Evolutionary conservation across 2,888 invertebrate genomes (phyloP), one percentile per base, ranked within the genome.

Genomic region (Nymphalis c-album): DNA sequence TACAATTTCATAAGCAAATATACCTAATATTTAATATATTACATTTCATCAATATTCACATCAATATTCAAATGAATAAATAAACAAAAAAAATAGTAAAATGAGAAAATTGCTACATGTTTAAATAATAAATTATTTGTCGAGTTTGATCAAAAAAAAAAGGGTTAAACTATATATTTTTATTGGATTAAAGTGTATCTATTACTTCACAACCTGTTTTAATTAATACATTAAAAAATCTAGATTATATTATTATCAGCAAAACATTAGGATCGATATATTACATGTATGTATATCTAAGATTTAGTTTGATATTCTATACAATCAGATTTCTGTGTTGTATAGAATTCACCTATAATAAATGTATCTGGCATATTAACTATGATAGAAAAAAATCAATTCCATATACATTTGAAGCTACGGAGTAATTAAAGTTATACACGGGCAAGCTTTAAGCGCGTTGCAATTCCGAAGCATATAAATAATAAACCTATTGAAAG

Each of bases 391-490:
- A n/a, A 35, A 53, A 51, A 53, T 55, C 65, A 65, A 55, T 65
- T 65, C 60, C 60, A 48, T 55, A 55, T 22, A 47, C 26, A 53
- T 61, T 66, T 47, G 55, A 40, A 66, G 47, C 47, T 47, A 48
- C 22, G n/a, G 22, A 18, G 35, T 55, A n/a, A 50, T 20, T 45
- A 60, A 55, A 55, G 20, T 53, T 40, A 60, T 20, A 64, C 50
- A 45, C 60, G 65, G 59, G 62, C 60, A 71, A 69, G 71, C 71
- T 68, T 60, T 59, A 62, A 64, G 64, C 69, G 62, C 51, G 57
- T 63, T 60, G 80, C 76, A 81, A 80, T 81, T 80, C 77, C 81
- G 77, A 84, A 86, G 86, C 85, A 57, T 67, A 68, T 77, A 82
- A 68, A 67, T 73, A 74, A n/a, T n/a, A n/a, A n/a, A 70, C 69